phyloP scores from a whole-genome alignment of 2,113 vertebrate species.

The Pterocles orientalis region DNA sequence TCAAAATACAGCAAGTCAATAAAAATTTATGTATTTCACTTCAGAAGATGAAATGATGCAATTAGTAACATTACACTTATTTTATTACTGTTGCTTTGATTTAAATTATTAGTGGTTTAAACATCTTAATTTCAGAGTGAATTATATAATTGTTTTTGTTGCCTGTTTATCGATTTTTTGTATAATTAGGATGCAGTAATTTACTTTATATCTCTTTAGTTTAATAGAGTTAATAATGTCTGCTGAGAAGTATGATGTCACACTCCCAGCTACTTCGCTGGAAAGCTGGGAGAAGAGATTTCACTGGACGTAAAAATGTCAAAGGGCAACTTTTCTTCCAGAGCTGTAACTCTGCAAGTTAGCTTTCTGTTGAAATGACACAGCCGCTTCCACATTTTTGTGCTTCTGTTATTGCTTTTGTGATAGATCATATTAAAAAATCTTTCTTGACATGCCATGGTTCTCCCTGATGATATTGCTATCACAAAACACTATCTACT shows the following conservation, averaged over 20 bases:
- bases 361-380: neutral
- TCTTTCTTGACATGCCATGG: neutral
- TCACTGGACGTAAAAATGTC: neutral
- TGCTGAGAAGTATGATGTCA: conserved; percentile 40
- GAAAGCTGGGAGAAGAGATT: conserved; percentile 18
- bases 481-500: conserved; percentile 6
- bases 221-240: conserved; percentile 71
- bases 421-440: conserved; percentile 6
- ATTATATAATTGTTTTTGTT: conserved; percentile 72
- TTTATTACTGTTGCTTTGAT: conserved; percentile 67
- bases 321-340: neutral
- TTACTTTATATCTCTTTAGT: conserved; percentile 67
- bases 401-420: conserved; percentile 7
- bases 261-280: neutral
- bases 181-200: conserved; percentile 68
- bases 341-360: neutral
- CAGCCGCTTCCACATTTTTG: neutral
- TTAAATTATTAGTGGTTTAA: conserved; percentile 57
- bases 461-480: conserved; percentile 6
- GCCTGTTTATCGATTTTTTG: conserved; percentile 61
- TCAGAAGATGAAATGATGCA: conserved; percentile 40
- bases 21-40: conserved; percentile 53
- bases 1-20: conserved; percentile 40
- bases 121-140: conserved; percentile 69
- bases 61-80: conserved; percentile 60